These are phyloP conservation scores for Escarpia spicata DNA, from an alignment of 2,888 invertebrate genomes.

Conservation along the genomic window DNA sequence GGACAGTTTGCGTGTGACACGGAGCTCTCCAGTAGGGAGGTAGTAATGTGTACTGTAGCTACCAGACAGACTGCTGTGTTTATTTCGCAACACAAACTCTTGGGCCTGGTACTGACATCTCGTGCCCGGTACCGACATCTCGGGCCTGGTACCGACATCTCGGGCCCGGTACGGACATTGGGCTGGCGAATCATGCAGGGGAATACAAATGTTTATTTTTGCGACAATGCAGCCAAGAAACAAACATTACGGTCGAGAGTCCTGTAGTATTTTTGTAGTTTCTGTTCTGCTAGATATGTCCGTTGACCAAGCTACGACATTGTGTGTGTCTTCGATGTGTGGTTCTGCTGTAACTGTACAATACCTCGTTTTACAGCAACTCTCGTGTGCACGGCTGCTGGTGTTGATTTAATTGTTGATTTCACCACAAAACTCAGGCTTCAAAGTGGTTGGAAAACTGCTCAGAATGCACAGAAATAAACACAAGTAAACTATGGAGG, in stretches of 20 bases:
- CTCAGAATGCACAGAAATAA: neutral
- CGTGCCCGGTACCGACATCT: neutral
- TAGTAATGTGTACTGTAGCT: neutral
- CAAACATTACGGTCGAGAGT: neutral
- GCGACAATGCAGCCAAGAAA: neutral
- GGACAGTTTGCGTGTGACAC: neutral
- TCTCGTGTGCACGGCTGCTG: neutral
- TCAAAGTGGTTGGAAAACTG: neutral
- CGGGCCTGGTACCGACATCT: neutral
- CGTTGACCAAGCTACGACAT: neutral
- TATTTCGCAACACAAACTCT: neutral
- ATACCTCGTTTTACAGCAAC: neutral
- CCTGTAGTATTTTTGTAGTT: neutral
- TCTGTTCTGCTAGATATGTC: neutral
- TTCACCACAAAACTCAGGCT: neutral
- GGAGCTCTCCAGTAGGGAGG: neutral
- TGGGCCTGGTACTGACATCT: neutral
- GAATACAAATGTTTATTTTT: slow-evolving; percentile 16
- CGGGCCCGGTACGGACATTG: neutral
- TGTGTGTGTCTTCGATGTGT: neutral
- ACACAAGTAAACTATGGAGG: neutral
- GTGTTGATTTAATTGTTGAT: neutral
- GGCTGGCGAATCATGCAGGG: neutral
- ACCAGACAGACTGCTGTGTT: neutral
- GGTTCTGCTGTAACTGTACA: neutral